Evolutionary conservation across 1,140 invertebrate genomes (phyloP), one percentile per base, ranked within the genome.

Genomic region (Spodoptera litura): DNA sequence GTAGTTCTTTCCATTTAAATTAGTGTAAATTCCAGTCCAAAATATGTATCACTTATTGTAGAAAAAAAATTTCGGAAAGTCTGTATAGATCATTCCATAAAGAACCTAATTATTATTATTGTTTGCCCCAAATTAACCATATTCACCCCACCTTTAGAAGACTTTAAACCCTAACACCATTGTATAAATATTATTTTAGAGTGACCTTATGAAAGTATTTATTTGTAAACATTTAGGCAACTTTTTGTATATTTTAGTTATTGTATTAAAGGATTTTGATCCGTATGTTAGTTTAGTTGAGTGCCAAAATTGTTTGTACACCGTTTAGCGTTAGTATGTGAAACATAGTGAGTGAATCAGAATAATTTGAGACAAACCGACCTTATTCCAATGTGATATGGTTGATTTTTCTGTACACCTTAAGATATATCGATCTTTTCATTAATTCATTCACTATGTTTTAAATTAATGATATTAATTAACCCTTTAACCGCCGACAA

Each of bases 181-280:
- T 44, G 15, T 20, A 44, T 64, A 10, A 64, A 64, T 64, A 64
- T 38, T 64, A 35, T 15, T 44, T 8, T 44, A 49, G 38, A 64
- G 9, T 64, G 20, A 64, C 20, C n/a, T 44, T 64, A 20, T 15
- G n/a, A 64, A 64, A 64, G 38, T 64, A 64, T 64, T 64, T 64
- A 64, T 64, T 64, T 44, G 0, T 20, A 49, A 59, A 15, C 5
- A 44, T 44, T 15, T 64, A 49, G 61, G 61, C 38, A 64, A 49
- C 61, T 64, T 20, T 20, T 15, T 20, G 15, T 15, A n/a, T 62
- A 13, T 38, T 38, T 44, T 20, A 64, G 6, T 10, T 62, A n/a
- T 61, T n/a, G 9, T 44, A 44, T n/a, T 64, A 64, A 49, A 20
- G 38, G 15, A 38, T 12, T 49, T 25, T 49, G 11, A 49, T 44